These are phyloP conservation scores for Caenorhabditis sp. DNA, from an alignment of 2,888 invertebrate species.

Conservation along the genomic window DNA sequence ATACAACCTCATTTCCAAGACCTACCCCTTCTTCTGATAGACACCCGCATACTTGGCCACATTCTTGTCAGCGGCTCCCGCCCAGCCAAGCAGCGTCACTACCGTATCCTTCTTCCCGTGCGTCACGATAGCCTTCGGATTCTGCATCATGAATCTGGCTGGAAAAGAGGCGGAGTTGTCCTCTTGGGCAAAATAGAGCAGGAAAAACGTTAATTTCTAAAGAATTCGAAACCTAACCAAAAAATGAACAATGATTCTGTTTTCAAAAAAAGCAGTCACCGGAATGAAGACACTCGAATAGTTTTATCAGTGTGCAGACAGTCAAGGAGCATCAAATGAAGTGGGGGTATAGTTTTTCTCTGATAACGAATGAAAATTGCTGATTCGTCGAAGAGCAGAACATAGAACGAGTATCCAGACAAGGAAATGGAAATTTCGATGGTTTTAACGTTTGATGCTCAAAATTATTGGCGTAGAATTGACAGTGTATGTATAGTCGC, in stretches of 20 bases:
- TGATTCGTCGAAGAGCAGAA: slow-evolving; percentile 8
- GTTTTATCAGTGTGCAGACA: slow-evolving; percentile 18
- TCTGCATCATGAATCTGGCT: slow-evolving; percentile 31
- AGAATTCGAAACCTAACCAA: neutral
- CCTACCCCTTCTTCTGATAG: slow-evolving; percentile 57
- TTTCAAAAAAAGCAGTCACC: neutral
- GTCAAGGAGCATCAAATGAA: slow-evolving; percentile 17
- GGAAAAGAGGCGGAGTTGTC: no score
- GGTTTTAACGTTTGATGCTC: neutral
- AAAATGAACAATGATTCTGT: neutral
- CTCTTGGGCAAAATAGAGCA: no score
- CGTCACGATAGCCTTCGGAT: slow-evolving; percentile 25
- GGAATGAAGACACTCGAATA: neutral
- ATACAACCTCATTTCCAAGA: no score
- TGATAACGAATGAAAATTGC: neutral
- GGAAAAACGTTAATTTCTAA: no score
- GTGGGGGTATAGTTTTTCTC: neutral
- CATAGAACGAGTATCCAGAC: slow-evolving; percentile 5
- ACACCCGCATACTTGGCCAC: slow-evolving; percentile 56
- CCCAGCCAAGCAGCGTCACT: slow-evolving; percentile 65
- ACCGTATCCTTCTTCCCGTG: slow-evolving; percentile 44
- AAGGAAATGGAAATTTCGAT: neutral
- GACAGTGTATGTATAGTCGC: neutral
- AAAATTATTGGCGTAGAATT: neutral
- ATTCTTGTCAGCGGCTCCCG: slow-evolving; percentile 58